A percentile compares a stretch with the other conserved stretches of the same genome.
These are phyloP conservation scores for Holothuria leucospilota DNA, from an alignment of 53 echinoderm and acorn worm species.

Conservation along the genomic window DNA sequence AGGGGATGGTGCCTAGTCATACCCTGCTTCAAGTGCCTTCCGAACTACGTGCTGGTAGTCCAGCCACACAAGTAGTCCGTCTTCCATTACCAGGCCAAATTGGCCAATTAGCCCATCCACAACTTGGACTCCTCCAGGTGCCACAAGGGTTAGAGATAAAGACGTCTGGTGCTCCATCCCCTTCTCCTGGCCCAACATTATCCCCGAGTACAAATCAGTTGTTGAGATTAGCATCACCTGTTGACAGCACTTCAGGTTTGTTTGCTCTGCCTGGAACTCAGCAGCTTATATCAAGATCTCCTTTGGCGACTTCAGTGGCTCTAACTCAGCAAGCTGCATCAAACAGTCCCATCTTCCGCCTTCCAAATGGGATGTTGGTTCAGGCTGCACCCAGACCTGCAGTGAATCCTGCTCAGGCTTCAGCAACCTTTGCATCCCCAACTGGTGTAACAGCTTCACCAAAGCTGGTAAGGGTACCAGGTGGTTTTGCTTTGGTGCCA, in stretches of 20 bases:
- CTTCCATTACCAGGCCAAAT: conserved; percentile 8
- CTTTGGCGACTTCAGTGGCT: conserved; percentile 20
- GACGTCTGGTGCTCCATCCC: conserved; percentile 32
- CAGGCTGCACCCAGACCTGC: conserved; percentile 39
- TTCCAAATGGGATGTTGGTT: conserved; percentile 39
- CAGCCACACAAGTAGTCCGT: conserved; percentile 30
- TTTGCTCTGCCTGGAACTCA: conserved; percentile 32
- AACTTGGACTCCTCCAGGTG: conserved; percentile 35
- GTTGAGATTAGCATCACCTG: conserved; percentile 37
- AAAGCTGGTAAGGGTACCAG: conserved; percentile 38
- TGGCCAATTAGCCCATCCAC: conserved; percentile 13
- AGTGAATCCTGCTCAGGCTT: conserved; percentile 1
- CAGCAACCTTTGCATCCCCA: not conserved
- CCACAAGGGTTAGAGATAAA: conserved; percentile 4
- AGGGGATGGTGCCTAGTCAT: conserved; percentile 23
- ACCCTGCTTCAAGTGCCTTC: conserved; percentile 22
- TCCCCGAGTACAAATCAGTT: conserved; percentile 3
- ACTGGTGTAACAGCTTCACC: not conserved
- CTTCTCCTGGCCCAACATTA: conserved; percentile 30
- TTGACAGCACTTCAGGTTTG: conserved; percentile 22
- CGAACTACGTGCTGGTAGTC: conserved; percentile 6
- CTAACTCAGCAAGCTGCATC: not conserved
- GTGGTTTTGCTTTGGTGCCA: conserved; percentile 18
- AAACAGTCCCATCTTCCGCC: conserved; percentile 12
- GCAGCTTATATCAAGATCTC: not conserved